Base-by-base conservation (phyloP, 2,797 vertebrate genomes). In the Peromyscus aztecus region DNA sequence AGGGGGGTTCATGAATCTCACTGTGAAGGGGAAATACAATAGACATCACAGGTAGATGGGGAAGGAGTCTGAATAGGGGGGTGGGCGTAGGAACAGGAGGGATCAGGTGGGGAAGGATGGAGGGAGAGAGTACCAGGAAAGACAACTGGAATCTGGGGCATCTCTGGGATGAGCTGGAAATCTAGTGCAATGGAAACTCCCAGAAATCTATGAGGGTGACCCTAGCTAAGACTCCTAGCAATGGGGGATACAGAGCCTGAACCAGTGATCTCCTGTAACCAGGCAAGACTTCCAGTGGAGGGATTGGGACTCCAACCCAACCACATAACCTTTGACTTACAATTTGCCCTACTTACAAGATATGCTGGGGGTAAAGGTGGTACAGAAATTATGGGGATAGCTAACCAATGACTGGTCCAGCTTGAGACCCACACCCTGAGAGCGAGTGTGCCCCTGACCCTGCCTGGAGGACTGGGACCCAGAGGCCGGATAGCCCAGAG, bases 61-160 rank as follows among this genome's bases (percentile, higher is more conserved):
- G 17, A 3, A 65, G n/a, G 34, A 6, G 16, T n/a, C 21, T 37
- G 3, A 0, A n/a, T n/a, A 34, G 34, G 0, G 31, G 40, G 40
- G 65, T 17, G 65, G 0, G n/a, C 34, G 21, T 19, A 21, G 34
- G n/a, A 71, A 71, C n/a, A 37, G 7, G n/a, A 37, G n/a, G 69
- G 13, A 71, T 37, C 34, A n/a, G 34, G 16, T 19, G 31, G 2
- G 6, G 65, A 13, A 67, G 7, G 67, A 19, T 69, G 34, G 34
- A n/a, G 34, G 16, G 67, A n/a, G 34, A 9, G 65, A 69, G 67
- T 19, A n/a, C 67, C 19, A 16, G 34, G 67, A 69, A 19, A 4
- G 67, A 69, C 67, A 69, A 8, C 34, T 69, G 69, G 69, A 71
- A 71, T 71, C 17, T 49, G 1, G 69, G 67, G 6, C 14, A 14